Percentiles rank a stretch among this genome's conserved stretches.
These are phyloP conservation scores for Cyprinodon brontotheroides DNA, from an alignment of 2,113 vertebrate genomes.

Conservation along the genomic window DNA sequence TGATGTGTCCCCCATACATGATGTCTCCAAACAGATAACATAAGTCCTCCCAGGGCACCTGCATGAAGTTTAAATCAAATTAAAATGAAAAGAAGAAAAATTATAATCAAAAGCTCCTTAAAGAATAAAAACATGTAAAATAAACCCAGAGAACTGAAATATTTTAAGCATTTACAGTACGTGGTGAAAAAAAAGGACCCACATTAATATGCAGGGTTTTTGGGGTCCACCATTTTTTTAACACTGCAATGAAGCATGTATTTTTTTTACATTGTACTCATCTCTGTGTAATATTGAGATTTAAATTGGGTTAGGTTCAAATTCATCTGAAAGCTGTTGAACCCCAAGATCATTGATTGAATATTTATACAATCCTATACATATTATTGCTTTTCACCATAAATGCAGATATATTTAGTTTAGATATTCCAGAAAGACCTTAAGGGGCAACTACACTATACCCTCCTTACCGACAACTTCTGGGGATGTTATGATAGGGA, in stretches of 20 bases:
- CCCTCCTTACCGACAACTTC: constrained; percentile 1
- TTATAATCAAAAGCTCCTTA: not conserved
- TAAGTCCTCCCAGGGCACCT: constrained; percentile 86
- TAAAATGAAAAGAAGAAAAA: not conserved
- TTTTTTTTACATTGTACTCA: not conserved
- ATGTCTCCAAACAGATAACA: constrained; percentile 85
- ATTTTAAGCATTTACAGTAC: not conserved
- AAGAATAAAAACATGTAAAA: not conserved
- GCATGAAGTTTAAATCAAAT: constrained; percentile 31
- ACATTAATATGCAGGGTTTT: not conserved
- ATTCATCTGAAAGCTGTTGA: not conserved
- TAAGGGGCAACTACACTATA: constrained; percentile 3
- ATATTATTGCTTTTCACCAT: not conserved
- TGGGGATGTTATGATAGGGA: constrained; percentile 23
- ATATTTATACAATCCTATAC: not conserved
- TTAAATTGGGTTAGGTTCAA: not conserved
- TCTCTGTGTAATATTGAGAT: not conserved
- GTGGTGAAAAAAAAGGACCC: too few relatives aligned
- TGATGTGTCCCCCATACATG: constrained; percentile 85
- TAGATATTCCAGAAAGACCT: not conserved
- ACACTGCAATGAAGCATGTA: not conserved
- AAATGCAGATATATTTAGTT: not conserved
- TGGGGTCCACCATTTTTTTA: not conserved
- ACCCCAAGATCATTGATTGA: not conserved
- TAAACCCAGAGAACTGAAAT: not conserved